These are phyloP conservation scores for Pseudanteris insignis DNA, from an alignment of 2,888 invertebrate species.

Conservation along the genomic window DNA sequence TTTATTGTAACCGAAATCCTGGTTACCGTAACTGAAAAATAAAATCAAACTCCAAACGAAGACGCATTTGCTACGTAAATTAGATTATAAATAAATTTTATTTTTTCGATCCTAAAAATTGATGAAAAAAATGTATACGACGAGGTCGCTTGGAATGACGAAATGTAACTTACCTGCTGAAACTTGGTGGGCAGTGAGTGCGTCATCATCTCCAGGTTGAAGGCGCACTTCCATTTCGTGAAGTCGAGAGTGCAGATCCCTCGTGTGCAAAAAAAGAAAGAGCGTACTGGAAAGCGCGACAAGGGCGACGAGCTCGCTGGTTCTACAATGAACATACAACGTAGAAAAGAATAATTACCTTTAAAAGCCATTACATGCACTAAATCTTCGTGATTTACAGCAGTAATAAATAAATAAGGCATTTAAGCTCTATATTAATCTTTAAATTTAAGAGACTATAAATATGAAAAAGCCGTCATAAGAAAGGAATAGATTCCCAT, in stretches of 20 bases:
- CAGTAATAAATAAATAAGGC: background rate
- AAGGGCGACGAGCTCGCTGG: constrained; percentile 83
- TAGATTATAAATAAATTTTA: background rate
- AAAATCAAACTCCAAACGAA: no score
- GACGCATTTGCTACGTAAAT: no score
- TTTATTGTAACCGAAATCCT: no score
- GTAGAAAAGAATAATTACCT: constrained; percentile 37
- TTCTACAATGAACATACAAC: constrained; percentile 71
- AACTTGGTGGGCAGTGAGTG: constrained; percentile 68
- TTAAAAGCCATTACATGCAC: background rate
- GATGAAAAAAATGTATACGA: no score
- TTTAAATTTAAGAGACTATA: no score
- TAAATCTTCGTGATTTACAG: constrained; percentile 9
- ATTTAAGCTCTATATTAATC: no score
- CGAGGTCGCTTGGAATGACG: no score
- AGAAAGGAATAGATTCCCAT: no score
- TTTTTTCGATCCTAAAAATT: no score
- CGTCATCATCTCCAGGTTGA: constrained; percentile 72
- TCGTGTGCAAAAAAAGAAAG: constrained; percentile 85
- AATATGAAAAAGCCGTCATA: no score
- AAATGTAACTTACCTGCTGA: constrained; percentile 65
- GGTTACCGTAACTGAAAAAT: no score
- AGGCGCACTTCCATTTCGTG: constrained; percentile 82
- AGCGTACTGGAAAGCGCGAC: constrained; percentile 84
- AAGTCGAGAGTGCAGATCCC: constrained; percentile 82